Conservation (phyloP, 1,140 invertebrate genomes). For the Arctopsyche grandis region DNA sequence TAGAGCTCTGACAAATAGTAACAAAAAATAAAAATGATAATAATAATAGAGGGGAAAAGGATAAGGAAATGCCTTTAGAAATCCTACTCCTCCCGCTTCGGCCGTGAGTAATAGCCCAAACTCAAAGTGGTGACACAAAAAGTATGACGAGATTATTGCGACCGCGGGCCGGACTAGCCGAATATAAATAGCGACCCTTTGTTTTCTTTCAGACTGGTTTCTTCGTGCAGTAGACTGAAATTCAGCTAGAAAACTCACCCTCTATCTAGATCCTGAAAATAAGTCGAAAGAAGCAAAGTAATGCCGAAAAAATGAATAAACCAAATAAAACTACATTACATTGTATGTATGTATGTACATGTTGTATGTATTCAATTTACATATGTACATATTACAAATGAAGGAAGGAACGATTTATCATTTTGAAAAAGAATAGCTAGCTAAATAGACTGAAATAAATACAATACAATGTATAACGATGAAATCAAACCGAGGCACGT, state of each 20-base stretch:
- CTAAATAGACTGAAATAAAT: too few species aligned
- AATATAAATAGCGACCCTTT: constrained; percentile 38
- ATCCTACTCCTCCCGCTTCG: constrained; percentile 11
- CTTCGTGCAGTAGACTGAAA: neutral
- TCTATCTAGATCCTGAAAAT: neutral
- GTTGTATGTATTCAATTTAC: too few species aligned
- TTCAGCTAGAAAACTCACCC: neutral
- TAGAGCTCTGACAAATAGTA: neutral
- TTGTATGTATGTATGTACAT: too few species aligned
- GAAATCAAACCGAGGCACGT: too few species aligned
- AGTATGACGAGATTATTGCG: constrained; percentile 44
- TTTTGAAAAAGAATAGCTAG: too few species aligned
- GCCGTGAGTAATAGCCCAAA: constrained; percentile 31
- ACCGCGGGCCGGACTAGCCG: neutral
- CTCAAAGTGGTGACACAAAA: constrained; percentile 43
- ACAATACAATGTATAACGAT: too few species aligned
- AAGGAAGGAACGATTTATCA: too few species aligned
- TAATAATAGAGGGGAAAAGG: constrained; percentile 18
- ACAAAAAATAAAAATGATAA: constrained; percentile 22
- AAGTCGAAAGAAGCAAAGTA: neutral
- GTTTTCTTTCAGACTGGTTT: neutral
- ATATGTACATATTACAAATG: too few species aligned
- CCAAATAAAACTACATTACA: too few species aligned
- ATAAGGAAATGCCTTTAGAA: neutral
- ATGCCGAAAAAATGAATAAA: too few species aligned